phyloP scores from a whole-genome alignment of 2,113 vertebrate species.

The Hirundichthys speculiger region DNA sequence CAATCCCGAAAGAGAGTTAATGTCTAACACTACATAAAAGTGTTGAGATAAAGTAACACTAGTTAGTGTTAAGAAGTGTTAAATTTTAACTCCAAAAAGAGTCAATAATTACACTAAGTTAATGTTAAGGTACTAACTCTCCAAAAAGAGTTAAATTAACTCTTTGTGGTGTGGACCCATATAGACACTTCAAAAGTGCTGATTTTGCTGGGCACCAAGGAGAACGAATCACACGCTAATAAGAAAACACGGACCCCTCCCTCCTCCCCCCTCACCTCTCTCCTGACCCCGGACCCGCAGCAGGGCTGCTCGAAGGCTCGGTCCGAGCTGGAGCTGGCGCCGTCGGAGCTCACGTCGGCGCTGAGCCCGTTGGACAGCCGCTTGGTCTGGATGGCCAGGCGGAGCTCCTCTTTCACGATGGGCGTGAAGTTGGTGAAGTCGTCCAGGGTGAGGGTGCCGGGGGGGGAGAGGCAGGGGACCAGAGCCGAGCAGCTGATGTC shows the following conservation, averaged over 20 bases:
- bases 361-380: conserved; percentile 86
- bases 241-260: too few species aligned
- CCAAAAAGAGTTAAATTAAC: too few species aligned
- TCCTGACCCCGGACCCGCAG: conserved; percentile 57
- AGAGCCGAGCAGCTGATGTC: conserved; percentile 94
- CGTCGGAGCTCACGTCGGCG: conserved; percentile 79
- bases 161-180: too few species aligned
- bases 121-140: too few species aligned
- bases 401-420: conserved; percentile 93
- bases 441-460: conserved; percentile 90
- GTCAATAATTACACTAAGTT: too few species aligned
- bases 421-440: conserved; percentile 94
- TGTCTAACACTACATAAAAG: too few species aligned
- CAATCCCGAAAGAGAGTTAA: too few species aligned
- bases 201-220: too few species aligned
- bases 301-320: conserved; percentile 67
- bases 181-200: too few species aligned
- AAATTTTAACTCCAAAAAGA: too few species aligned
- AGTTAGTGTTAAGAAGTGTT: too few species aligned
- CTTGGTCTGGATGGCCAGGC: conserved; percentile 91
- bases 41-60: too few species aligned
- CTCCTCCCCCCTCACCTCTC: conserved; percentile 81
- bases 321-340: conserved; percentile 80
- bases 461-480: conserved; percentile 92
- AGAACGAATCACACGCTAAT: neutral